These are phyloP conservation scores for Pyrgilauda ruficollis DNA, from an alignment of 2,113 vertebrate species.

Conservation along the genomic window DNA sequence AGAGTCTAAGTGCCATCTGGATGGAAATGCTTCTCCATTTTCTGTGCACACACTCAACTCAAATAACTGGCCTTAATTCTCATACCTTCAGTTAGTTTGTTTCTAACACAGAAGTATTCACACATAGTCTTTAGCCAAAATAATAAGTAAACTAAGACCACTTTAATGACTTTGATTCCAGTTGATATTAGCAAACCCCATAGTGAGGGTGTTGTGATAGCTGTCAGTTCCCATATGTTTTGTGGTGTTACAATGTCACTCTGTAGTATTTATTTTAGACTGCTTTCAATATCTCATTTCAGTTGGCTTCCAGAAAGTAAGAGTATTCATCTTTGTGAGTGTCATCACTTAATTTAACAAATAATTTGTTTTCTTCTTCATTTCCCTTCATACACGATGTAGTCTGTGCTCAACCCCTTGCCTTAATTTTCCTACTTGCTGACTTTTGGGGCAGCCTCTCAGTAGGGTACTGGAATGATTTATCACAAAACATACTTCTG, in stretches of 20 bases:
- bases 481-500: neutral
- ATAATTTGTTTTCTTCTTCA: conserved; percentile 1
- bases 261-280: conserved; percentile 13
- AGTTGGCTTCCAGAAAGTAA: conserved; percentile 24
- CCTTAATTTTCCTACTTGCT: neutral
- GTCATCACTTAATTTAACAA: conserved; percentile 32
- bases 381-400: neutral
- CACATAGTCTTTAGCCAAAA: neutral
- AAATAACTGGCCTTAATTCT: neutral
- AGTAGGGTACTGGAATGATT: neutral
- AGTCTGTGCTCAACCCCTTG: neutral
- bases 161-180: neutral
- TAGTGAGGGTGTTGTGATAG: neutral
- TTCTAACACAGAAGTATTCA: neutral
- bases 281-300: neutral
- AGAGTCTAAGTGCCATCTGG: neutral
- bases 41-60: neutral
- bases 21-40: neutral
- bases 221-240: conserved; percentile 26
- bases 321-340: neutral
- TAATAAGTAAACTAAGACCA: neutral
- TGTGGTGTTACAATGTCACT: neutral
- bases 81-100: neutral
- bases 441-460: neutral
- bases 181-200: neutral